Percentiles rank a stretch among this genome's conserved stretches.
Evolutionary conservation across 2,888 invertebrate species (phyloP).

Genomic region (Acleris laterana): DNA sequence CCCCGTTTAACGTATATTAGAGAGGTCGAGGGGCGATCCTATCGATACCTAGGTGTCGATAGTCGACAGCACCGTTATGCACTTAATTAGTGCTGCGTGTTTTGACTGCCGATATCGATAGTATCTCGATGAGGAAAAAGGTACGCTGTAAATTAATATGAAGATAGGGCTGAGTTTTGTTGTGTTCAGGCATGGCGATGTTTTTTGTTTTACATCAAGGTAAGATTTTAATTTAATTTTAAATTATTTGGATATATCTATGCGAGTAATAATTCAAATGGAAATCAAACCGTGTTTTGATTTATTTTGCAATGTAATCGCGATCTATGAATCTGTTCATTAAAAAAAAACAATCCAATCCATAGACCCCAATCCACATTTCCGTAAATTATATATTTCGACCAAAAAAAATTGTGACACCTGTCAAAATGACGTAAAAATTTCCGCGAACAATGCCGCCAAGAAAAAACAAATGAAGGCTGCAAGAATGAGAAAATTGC

Average conservation of each 20-base stretch:
- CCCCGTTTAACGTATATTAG: conserved; percentile 15
- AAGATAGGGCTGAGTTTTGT: conserved; percentile 11
- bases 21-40: conserved; percentile 46
- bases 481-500: neutral
- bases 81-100: conserved; percentile 41
- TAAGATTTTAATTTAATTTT: too few species aligned
- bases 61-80: conserved; percentile 42
- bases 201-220: too few species aligned
- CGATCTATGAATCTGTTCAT: too few species aligned
- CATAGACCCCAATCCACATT: too few species aligned
- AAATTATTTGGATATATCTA: too few species aligned
- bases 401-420: neutral
- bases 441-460: neutral
- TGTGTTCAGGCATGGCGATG: too few species aligned
- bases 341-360: too few species aligned
- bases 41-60: conserved; percentile 56
- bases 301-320: neutral
- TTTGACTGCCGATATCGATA: conserved; percentile 39
- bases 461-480: neutral
- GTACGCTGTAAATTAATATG: conserved; percentile 26
- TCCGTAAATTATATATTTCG: too few species aligned
- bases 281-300: neutral
- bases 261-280: too few species aligned
- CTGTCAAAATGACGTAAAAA: neutral
- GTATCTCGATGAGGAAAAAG: conserved; percentile 15